Percentiles rank a stretch among this genome's conserved stretches.
Conservation (phyloP, 2,888 invertebrate genomes). For the Sminthurides aquaticus region DNA sequence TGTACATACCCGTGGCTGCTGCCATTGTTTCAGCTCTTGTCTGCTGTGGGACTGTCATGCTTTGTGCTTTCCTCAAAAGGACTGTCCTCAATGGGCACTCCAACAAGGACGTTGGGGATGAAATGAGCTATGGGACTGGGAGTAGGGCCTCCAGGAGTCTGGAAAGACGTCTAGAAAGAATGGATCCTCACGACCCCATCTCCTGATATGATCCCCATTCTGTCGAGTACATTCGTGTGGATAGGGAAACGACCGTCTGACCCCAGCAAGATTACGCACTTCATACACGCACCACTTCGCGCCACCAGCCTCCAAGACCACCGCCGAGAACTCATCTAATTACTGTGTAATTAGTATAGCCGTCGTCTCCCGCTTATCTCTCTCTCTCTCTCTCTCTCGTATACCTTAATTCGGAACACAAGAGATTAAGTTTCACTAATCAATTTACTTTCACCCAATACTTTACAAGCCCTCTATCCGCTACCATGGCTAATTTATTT, state of each 20-base stretch:
- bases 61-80: slow-evolving; percentile 50
- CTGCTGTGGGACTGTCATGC: slow-evolving; percentile 47
- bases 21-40: slow-evolving; percentile 40
- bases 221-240: slow-evolving; percentile 87
- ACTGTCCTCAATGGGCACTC: slow-evolving; percentile 42
- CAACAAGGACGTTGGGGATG: slow-evolving; percentile 22
- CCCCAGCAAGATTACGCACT: neutral
- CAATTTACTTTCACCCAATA: neutral
- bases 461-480: too few relatives aligned
- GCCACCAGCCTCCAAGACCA: too few relatives aligned
- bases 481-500: too few relatives aligned
- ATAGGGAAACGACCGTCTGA: slow-evolving; percentile 83
- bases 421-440: too few relatives aligned
- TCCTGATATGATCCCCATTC: slow-evolving; percentile 81
- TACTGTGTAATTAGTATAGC: neutral
- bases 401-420: too few relatives aligned
- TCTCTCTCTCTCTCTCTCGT: neutral
- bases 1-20: slow-evolving; percentile 42
- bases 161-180: slow-evolving; percentile 49
- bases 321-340: neutral
- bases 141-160: slow-evolving; percentile 7
- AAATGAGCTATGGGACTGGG: slow-evolving; percentile 25
- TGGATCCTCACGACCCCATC: slow-evolving; percentile 51
- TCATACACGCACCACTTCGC: neutral
- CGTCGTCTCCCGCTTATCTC: neutral